phyloP scores from a whole-genome alignment of 2,113 vertebrate genomes.

The Paracanthobrama guichenoti region DNA sequence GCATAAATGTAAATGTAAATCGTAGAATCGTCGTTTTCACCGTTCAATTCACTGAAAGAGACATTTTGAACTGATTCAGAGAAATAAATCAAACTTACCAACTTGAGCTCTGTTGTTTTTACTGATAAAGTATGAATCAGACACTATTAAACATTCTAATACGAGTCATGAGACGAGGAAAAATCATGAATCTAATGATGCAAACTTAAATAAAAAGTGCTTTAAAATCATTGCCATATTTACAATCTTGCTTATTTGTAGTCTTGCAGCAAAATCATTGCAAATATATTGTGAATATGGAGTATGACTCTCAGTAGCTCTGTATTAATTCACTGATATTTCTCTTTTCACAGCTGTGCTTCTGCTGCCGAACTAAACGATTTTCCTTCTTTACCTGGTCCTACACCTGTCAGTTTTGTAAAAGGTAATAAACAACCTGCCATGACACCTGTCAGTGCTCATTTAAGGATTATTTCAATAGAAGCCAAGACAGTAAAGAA shows the following conservation, averaged over 20 bases:
- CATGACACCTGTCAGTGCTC: neutral
- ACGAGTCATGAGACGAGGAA: too few relatives aligned
- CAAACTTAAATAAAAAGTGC: neutral
- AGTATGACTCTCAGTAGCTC: neutral
- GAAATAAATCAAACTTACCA: neutral
- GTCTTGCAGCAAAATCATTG: neutral
- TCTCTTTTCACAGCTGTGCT: conserved; percentile 84
- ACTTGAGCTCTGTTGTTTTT: neutral
- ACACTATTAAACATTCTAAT: neutral
- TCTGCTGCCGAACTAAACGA: conserved; percentile 95
- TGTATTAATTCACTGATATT: neutral
- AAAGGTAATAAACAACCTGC: conserved; percentile 80
- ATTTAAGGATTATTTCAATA: neutral
- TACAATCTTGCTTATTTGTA: neutral
- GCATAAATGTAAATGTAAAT: too few relatives aligned
- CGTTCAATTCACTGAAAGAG: too few relatives aligned
- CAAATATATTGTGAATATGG: neutral
- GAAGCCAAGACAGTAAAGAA: neutral
- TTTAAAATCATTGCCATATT: neutral
- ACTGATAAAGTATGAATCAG: neutral
- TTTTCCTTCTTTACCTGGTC: conserved; percentile 99
- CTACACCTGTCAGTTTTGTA: conserved; percentile 98
- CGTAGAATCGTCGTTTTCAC: too few relatives aligned
- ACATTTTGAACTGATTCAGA: too few relatives aligned
- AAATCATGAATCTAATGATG: neutral